Base-by-base conservation (phyloP, 35 echinoderm and acorn worm species). In the Ophioderma brevispina region DNA sequence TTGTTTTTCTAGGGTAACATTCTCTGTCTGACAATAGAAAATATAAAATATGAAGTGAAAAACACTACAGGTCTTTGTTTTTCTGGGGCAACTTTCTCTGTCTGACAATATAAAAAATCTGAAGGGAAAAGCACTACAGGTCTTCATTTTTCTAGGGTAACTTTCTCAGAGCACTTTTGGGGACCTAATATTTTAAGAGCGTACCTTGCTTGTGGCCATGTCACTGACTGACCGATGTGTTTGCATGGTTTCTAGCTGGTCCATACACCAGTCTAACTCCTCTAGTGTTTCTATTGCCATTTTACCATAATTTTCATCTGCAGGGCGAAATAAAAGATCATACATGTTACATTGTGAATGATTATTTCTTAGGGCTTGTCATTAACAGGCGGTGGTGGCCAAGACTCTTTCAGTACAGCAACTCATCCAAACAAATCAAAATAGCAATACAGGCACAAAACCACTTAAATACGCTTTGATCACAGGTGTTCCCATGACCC, bases 161-260 rank as follows among this genome's bases (percentile, higher is more conserved):
- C n/a, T 32, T 3, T 28, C 28, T 32, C 36, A 80, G 36, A 37
- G 37, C 19, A 80, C 36, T 13, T 80, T n/a, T n/a, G n/a, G n/a
- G n/a, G n/a, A n/a, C n/a, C n/a, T n/a, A n/a, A n/a, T n/a, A 38
- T 19, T 28, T 35, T 56, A 23, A 59, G 39, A 17, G 38, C 64
- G 84, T 94, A 98, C 96, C 90, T 98, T 98, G 81, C 96, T 95
- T 21, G 96, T 95, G 38, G 96, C 96, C 55, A 98, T 78, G 78
- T 98, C 96, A 77, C 93, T 95, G 90, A 98, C 96, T 31, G 96
- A 98, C 63, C 96, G 79, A 83, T 98, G 93, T 87, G 96, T 95
- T 81, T 94, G 92, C 96, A 98, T 98, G 15, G 86, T 92, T 38
- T 98, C 96, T 21, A 98, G 63, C 76, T 98, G 96, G 75, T 98